Evolutionary conservation across 1,140 invertebrate genomes (phyloP).

Genomic region (Aphaenogaster rudis): DNA sequence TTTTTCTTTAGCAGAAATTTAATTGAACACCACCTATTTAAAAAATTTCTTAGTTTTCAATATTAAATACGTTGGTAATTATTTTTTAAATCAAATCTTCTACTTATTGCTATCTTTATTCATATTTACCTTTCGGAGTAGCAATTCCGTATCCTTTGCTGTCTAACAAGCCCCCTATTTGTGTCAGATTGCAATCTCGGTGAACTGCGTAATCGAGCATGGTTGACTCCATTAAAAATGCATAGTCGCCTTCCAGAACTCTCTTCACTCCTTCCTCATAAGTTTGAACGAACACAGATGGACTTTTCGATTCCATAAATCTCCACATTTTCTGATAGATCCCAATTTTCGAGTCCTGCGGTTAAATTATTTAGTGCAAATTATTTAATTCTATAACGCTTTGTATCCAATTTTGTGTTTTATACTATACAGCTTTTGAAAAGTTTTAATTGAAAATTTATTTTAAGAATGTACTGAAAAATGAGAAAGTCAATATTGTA

Average conservation of each 20-base stretch:
- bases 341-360: constrained; percentile 97
- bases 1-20: constrained; percentile 29
- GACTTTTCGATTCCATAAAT: constrained; percentile 95
- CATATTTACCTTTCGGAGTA: constrained; percentile 91
- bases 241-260: constrained; percentile 96
- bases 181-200: constrained; percentile 98
- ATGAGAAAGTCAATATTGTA: not conserved
- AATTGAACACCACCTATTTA: not conserved
- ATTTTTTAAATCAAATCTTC: not conserved
- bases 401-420: not conserved
- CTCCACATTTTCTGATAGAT: constrained; percentile 99
- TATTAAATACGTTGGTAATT: constrained; percentile 12
- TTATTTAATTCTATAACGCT: not conserved
- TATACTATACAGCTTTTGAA: not conserved
- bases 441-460: constrained; percentile 12
- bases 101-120: not conserved
- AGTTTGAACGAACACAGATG: constrained; percentile 94
- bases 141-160: constrained; percentile 97
- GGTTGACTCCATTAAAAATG: constrained; percentile 99
- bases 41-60: constrained; percentile 23
- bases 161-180: constrained; percentile 98
- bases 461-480: not conserved
- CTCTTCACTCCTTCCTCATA: constrained; percentile 96
- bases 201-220: constrained; percentile 98
- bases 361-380: constrained; percentile 13